phyloP scores from a whole-genome alignment of 1,140 invertebrate species.

The Helicoverpa zea region DNA sequence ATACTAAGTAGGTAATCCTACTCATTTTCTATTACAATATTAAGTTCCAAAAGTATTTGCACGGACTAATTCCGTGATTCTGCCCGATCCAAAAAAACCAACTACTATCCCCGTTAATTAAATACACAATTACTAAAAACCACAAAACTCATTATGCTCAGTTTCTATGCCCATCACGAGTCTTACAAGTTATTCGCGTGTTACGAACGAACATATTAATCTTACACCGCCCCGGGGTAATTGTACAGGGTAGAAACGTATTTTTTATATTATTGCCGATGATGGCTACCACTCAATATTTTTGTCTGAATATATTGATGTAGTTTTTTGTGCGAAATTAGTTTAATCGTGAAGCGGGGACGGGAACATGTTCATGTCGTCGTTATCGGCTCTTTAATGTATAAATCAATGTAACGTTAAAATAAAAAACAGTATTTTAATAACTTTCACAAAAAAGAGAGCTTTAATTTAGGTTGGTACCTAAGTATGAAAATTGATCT shows the following conservation, averaged over 20 bases:
- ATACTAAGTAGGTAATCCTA: no score
- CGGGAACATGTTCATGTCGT: no score
- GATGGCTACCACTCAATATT: slow-evolving; percentile 36
- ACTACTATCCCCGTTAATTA: neutral
- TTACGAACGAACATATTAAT: slow-evolving; percentile 28
- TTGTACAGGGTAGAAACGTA: slow-evolving; percentile 1
- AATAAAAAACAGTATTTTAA: no score
- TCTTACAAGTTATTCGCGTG: slow-evolving; percentile 36
- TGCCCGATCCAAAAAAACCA: neutral
- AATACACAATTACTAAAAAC: neutral
- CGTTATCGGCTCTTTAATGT: no score
- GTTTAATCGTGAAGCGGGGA: no score
- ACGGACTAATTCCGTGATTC: no score
- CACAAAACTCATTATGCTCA: neutral
- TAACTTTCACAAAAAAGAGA: no score
- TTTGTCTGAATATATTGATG: neutral
- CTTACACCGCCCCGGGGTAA: slow-evolving; percentile 38
- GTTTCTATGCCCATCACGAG: slow-evolving; percentile 24
- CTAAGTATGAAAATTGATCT: no score
- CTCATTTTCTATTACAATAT: neutral
- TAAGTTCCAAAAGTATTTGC: no score
- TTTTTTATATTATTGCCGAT: slow-evolving; percentile 11
- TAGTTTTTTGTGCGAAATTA: neutral
- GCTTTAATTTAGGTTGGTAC: no score
- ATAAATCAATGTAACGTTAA: no score